These are phyloP conservation scores for Drosophila micromelanica DNA, from an alignment of 1,140 invertebrate species.

Conservation along the genomic window DNA sequence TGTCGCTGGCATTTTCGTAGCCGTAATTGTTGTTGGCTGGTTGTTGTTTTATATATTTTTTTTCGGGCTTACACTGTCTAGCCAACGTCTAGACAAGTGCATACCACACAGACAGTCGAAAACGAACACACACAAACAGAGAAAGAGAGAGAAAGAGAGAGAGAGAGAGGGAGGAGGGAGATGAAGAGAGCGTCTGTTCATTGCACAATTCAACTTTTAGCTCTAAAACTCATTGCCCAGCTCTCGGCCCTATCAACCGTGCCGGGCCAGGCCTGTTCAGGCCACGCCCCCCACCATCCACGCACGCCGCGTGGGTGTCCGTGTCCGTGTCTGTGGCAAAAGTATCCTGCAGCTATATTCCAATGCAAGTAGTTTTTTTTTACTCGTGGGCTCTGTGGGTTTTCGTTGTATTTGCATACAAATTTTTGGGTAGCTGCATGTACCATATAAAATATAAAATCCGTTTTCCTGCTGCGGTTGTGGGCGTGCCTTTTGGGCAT, in stretches of 20 bases:
- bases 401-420: slow-evolving; percentile 54
- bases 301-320: slow-evolving; percentile 24
- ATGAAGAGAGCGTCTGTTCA: slow-evolving; percentile 47
- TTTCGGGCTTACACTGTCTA: slow-evolving; percentile 83
- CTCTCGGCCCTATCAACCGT: slow-evolving; percentile 25
- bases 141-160: neutral
- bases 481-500: slow-evolving; percentile 42
- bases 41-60: slow-evolving; percentile 14
- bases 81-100: slow-evolving; percentile 82
- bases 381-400: slow-evolving; percentile 8
- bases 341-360: slow-evolving; percentile 75
- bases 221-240: slow-evolving; percentile 79
- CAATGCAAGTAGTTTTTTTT: slow-evolving; percentile 48
- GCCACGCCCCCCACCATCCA: neutral
- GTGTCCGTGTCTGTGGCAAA: slow-evolving; percentile 35
- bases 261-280: neutral
- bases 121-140: slow-evolving; percentile 41
- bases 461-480: slow-evolving; percentile 61
- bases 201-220: slow-evolving; percentile 82
- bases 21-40: slow-evolving; percentile 67
- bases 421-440: slow-evolving; percentile 28
- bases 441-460: slow-evolving; percentile 43
- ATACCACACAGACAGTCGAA: slow-evolving; percentile 76
- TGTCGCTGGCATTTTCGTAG: slow-evolving; percentile 69
- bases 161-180: slow-evolving; percentile 15